Base-by-base conservation (phyloP, 2,888 invertebrate genomes). In the Calameuta filiformis region DNA sequence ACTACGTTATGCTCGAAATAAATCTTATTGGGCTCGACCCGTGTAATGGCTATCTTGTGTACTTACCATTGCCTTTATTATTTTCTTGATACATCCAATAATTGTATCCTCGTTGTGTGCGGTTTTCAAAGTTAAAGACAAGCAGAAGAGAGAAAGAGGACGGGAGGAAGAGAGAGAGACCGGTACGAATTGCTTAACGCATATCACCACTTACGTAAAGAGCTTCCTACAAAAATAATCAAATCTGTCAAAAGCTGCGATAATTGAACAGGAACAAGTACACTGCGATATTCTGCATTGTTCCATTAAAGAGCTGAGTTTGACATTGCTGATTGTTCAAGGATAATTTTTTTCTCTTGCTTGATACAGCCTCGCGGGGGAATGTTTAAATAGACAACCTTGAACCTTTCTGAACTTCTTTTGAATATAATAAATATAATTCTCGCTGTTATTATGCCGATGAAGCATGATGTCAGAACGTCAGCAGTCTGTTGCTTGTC, bases 101-200 rank as follows among this genome's bases (percentile, higher is more conserved):
- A 56, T 56, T 56, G 9, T 15, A 56, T 56, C 23, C 23, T 56
- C 56, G 56, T 15, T 40, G 40, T 15, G 56, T 23, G 69, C n/a
- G 68, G 23, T 33, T 75, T 77, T 69, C 33, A 69, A 56, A 68
- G 73, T 75, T 75, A 76, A 33, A 71, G 68, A 23, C 35, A 23
- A 56, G 35, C 31, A 34, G 33, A 30, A 68, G 35, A 77, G 68
- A 15, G 40, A 74, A 74, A 34, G 37, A 73, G 76, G 31, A 75
- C 56, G 15, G 35, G 68, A 79, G 68, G 76, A 71, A 79, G 75
- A 75, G 40, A 76, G 35, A 73, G 68, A 73, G 78, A 76, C 73
- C 23, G 23, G 35, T 68, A 69, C 77, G 69, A 69, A 73, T 69
- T 23, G 23, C 56, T 23, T 56, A 56, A 56, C 9, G 56, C 9